Base-by-base conservation (phyloP, 2,113 vertebrate species). In the Prochilodus magdalenae region DNA sequence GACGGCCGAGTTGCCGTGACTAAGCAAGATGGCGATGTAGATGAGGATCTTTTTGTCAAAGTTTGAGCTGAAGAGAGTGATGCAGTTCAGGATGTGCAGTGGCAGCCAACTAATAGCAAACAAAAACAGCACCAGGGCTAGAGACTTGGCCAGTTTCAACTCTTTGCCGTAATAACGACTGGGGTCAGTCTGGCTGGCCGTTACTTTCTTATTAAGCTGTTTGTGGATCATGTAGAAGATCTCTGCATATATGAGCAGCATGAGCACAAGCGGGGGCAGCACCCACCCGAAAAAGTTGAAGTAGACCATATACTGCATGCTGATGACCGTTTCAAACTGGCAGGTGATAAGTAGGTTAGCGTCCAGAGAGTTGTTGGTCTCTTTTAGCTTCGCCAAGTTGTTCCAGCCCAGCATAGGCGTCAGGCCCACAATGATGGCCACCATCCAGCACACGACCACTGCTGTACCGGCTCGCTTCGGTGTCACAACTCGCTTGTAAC, bases 251-350 rank as follows among this genome's bases (percentile, higher is more conserved):
- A 99, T 97, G 80, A 96, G 88, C 53, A 97, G 89, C 96, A 99
- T 99, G 83, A 99, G 91, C 33, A 99, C 63, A 57, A 99, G 92
- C 0, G 98, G 97, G 0, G 96, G 96, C 67, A 99, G 93, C 81
- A 99, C 96, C 96, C 97, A 98, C 36, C 96, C 93, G 0, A 99
- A 98, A 91, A 99, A 99, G 92, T 98, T 99, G 91, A 99, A 99
- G 89, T 98, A 99, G 63, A 99, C 98, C 98, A 99, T 99, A 90
- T 98, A 99, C 84, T 98, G 91, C 98, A 99, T 99, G 92, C 96
- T 97, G 94, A 99, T 97, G 85, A 99, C 96, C 0, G 93, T 96
- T 93, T 97, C 97, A 3, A 99, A 99, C 89, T 92, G 79, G 44
- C 98, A 99, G 10, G 86, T 92, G 88, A 98, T 93, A 84, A 94